A percentile compares a stretch with the other conserved stretches of the same genome.
Evolutionary conservation across 2,888 invertebrate species (phyloP).

Genomic region (Nudaria mundana): DNA sequence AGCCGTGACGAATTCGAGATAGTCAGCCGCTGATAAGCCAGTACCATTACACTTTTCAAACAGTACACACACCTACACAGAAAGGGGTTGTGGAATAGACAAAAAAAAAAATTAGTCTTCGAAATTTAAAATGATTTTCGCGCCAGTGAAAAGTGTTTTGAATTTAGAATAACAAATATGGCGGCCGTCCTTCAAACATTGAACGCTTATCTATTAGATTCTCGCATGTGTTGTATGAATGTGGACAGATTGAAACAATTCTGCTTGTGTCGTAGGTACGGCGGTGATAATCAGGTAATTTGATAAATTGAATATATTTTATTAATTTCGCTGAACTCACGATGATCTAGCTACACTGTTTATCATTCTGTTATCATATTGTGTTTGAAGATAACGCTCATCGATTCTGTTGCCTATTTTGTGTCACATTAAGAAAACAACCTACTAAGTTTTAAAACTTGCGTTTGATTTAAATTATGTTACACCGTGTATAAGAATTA

Average conservation of each 20-base stretch:
- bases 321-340: no score
- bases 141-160: conserved; percentile 33
- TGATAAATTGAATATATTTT: no score
- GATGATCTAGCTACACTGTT: no score
- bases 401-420: no score
- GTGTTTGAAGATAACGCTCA: no score
- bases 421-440: no score
- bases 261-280: conserved; percentile 65
- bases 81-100: conserved; percentile 15
- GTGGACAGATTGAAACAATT: conserved; percentile 69
- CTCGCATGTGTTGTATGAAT: conserved; percentile 61
- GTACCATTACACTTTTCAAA: conserved; percentile 58
- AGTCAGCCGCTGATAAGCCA: conserved; percentile 72
- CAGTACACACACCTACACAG: conserved; percentile 49
- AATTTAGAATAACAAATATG: conserved; percentile 41
- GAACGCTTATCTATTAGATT: conserved; percentile 66
- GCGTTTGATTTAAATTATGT: no score
- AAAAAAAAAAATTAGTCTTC: conserved; percentile 14
- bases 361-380: no score
- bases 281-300: conserved; percentile 63
- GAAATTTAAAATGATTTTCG: conserved; percentile 28
- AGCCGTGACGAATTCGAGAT: conserved; percentile 76
- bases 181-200: conserved; percentile 62
- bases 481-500: no score
- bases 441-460: no score